Conservation (phyloP, 30 jellyfish, hydroid and myxozoan species). For the Chrysaora quinquecirrha region DNA sequence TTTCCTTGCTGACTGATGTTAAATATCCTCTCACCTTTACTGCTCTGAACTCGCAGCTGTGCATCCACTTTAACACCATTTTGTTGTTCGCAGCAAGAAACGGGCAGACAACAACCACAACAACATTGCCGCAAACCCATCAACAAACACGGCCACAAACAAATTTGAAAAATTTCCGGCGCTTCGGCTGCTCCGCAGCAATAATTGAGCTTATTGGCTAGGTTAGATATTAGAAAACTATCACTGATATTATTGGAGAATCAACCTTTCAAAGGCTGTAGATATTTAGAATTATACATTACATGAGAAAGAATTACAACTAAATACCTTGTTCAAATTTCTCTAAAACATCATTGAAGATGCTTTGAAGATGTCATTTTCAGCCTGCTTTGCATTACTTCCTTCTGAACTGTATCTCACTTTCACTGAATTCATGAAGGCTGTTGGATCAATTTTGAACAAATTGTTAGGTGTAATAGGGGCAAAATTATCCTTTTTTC, state of each 20-base stretch:
- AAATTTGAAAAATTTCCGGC: too few relatives aligned
- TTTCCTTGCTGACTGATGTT: too few relatives aligned
- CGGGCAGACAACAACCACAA: too few relatives aligned
- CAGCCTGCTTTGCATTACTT: not conserved
- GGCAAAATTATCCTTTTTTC: too few relatives aligned
- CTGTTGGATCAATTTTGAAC: not conserved
- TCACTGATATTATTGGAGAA: not conserved
- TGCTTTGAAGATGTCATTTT: constrained; percentile 3
- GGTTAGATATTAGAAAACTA: not conserved
- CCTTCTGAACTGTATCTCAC: not conserved
- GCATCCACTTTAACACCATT: too few relatives aligned
- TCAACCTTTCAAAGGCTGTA: not conserved
- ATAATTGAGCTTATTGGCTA: not conserved
- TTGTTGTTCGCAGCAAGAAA: too few relatives aligned
- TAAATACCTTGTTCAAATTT: not conserved
- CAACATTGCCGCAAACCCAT: too few relatives aligned
- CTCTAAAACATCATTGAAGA: constrained; percentile 6
- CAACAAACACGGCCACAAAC: too few relatives aligned
- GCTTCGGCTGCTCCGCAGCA: too few relatives aligned
- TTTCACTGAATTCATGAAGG: not conserved
- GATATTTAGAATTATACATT: not conserved
- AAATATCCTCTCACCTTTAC: too few relatives aligned
- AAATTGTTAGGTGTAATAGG: not conserved
- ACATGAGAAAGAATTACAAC: not conserved
- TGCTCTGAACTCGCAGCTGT: too few relatives aligned